These are phyloP conservation scores for Lepus americanus DNA, from an alignment of 2,113 vertebrate genomes.

Conservation along the genomic window DNA sequence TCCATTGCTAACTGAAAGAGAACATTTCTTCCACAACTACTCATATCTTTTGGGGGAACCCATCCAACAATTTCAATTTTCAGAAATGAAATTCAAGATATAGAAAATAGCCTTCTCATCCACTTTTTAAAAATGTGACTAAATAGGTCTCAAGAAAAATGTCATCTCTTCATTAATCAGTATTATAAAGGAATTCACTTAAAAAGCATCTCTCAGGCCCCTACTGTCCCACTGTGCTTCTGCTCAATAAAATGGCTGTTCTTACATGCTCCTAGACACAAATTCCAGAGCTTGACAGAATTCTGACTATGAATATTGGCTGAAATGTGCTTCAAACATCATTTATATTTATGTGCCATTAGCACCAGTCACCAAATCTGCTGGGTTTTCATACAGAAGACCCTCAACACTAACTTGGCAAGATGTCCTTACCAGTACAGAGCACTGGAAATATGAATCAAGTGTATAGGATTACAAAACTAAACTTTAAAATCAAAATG, in stretches of 20 bases:
- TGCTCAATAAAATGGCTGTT: background rate
- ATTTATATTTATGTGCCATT: background rate
- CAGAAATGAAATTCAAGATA: background rate
- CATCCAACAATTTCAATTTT: background rate
- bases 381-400: background rate
- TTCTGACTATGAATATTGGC: background rate
- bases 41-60: too few relatives aligned
- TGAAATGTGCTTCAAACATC: slow-evolving; percentile 7
- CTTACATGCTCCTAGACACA: background rate
- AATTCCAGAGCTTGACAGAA: background rate
- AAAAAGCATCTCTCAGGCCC: background rate
- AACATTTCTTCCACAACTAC: background rate
- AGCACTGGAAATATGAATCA: slow-evolving; percentile 6
- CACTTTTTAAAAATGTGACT: slow-evolving; percentile 14
- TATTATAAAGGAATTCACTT: background rate
- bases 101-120: background rate
- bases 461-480: background rate
- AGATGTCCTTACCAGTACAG: background rate
- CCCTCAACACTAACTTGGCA: background rate
- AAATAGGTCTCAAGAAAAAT: background rate
- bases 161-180: background rate
- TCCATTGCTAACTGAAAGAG: background rate
- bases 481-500: background rate
- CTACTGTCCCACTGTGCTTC: background rate
- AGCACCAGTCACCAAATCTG: background rate